Conservation (phyloP, 2,888 invertebrate genomes). For the Sarcophaga subvicina region DNA sequence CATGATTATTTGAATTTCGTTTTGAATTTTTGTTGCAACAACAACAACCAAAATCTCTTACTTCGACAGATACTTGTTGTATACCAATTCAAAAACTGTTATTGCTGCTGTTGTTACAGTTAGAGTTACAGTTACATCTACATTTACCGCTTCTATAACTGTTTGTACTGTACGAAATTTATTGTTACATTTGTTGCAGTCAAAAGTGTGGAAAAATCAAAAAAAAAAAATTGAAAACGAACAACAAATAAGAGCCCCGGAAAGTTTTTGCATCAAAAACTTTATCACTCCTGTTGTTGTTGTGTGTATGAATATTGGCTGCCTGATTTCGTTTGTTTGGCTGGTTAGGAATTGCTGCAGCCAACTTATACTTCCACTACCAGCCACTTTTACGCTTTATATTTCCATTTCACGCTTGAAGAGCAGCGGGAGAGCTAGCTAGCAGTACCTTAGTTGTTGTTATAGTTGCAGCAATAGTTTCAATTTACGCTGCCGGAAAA, state of each 20-base stretch:
- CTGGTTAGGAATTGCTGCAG: conserved; percentile 50
- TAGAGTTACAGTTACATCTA: too few species aligned
- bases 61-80: conserved; percentile 36
- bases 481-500: conserved; percentile 20
- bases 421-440: not conserved
- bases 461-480: conserved; percentile 1
- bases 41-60: conserved; percentile 30
- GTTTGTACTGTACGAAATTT: conserved; percentile 37
- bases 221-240: not conserved
- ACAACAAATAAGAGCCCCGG: not conserved
- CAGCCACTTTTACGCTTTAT: not conserved
- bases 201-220: conserved; percentile 64
- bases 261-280: conserved; percentile 66
- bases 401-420: not conserved
- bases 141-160: conserved; percentile 5
- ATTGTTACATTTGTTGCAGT: conserved; percentile 68
- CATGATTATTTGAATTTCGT: conserved; percentile 56
- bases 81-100: not conserved
- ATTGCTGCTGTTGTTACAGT: conserved; percentile 12
- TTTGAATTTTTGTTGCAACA: conserved; percentile 28
- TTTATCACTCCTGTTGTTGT: conserved; percentile 52
- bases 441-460: not conserved
- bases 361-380: conserved; percentile 5
- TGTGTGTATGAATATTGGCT: conserved; percentile 61
- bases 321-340: conserved; percentile 18